Base-by-base conservation (phyloP, 2,888 invertebrate species). In the Leptothorax acervorum region DNA sequence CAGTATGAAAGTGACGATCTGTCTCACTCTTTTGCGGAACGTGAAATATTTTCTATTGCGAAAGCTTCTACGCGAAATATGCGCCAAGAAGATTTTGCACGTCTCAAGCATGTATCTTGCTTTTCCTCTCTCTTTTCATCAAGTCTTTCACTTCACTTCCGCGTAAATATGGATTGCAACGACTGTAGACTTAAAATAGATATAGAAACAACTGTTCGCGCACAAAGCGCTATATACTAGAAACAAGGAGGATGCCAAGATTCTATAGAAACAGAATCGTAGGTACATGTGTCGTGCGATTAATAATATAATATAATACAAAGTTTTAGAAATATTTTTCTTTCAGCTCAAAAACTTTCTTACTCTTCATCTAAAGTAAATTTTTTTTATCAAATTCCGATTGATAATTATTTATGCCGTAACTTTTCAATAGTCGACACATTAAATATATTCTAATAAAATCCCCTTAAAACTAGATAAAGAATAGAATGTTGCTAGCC, bases 91-190 rank as follows among this genome's bases (percentile, higher is more conserved):
- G 31, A 51, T 63, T 62, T 75, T 76, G 18, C 35, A 65, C 6
- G n/a, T 39, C 23, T 51, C 35, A 28, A 62, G 9, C 55, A 73
- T 73, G 31, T 18, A 75, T 62, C 45, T 51, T 75, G 48, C 48
- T 75, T 75, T 75, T 75, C 31, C 48, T 55, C n/a, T 53, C n/a
- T 53, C n/a, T 48, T 63, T 63, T 63, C 48, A 63, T 75, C 74
- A 62, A 75, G 45, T 75, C 15, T 35, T 75, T 63, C 48, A 48
- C 31, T 75, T 42, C 35, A 3, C 35, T n/a, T 63, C 15, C 35
- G 15, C 48, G 9, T 48, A 75, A 75, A 75, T 75, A 75, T 63
- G 15, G 23, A 75, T 75, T 35, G 63, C 63, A 62, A 9, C 63
- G 35, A 75, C 15, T 75, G 48, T 51, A 65, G 15, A 48, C 23